These are phyloP conservation scores for Dasyprocta punctata DNA, from an alignment of 2,113 vertebrate species.

Conservation along the genomic window DNA sequence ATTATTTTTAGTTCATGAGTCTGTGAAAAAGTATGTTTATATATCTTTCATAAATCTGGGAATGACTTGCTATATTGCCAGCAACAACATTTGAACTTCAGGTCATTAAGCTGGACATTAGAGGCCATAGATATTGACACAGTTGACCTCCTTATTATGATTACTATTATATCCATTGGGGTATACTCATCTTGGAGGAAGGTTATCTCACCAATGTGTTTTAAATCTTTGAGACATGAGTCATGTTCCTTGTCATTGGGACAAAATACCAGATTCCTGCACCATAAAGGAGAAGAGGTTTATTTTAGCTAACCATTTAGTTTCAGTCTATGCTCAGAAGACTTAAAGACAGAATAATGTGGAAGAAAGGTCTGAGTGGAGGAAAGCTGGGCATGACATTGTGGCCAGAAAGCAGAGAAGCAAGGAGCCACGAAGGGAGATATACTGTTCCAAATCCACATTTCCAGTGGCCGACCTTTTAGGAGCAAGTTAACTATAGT, in stretches of 20 bases:
- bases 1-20: neutral
- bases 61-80: neutral
- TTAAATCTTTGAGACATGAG: neutral
- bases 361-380: neutral
- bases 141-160: neutral
- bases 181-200: neutral
- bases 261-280: neutral
- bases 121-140: neutral
- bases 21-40: neutral
- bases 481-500: neutral
- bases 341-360: neutral
- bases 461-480: neutral
- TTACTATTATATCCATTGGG: neutral
- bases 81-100: neutral
- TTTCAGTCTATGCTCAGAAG: neutral
- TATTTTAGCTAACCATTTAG: neutral
- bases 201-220: neutral
- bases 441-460: neutral
- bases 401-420: neutral
- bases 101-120: neutral
- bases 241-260: neutral
- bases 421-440: neutral
- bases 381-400: neutral
- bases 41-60: neutral
- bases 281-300: neutral